Evolutionary conservation across 2,797 vertebrate genomes (phyloP), one percentile per base, ranked within the genome.

Genomic region (Sciurus carolinensis): DNA sequence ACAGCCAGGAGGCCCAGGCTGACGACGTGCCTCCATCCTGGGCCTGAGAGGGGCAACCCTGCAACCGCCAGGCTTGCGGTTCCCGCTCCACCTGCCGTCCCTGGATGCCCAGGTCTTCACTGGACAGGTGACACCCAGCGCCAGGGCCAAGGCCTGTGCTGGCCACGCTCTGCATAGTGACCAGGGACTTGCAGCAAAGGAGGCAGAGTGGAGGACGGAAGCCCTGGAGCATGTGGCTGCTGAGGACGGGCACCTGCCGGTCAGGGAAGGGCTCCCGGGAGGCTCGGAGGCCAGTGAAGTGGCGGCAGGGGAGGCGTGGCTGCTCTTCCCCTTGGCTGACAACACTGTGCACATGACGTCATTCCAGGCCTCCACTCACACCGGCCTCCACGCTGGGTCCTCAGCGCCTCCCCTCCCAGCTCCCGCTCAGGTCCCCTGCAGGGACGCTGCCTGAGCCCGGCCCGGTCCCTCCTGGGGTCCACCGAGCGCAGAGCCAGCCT

Each of bases 1-100:
- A 11, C 47, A 91, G 52, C 66, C 72, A 80, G 59, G 64, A 5
- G 79, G 92, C 1, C 75, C 72, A 95, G 89, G 92, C 92, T 73
- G 97, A 39, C 81, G 86, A 28, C 66, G 33, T 50, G 15, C 22
- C 6, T 28, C 52, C n/a, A 44, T 79, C n/a, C 84, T 50, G 57
- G 9, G 75, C 86, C 47, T 3, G 20, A 95, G 62, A 67, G 67
- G 90, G 28, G 44, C 89, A 33, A 90, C 77, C 5, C 36, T 71
- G 67, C 24, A 67, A 57, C 69, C 0, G 1, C 26, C 50, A 72
- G n/a, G 80, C 82, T 14, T 3, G 5, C 0, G 0, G 3, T 59
- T 57, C 3, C 44, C 14, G 12, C 72, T 28, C 73, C 88, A 90
- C 71, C n/a, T 71, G 95, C 59, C 44, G 11, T 76, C 90, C 8